Evolutionary conservation across 2,888 invertebrate genomes (phyloP), one percentile per base, ranked within the genome.

Genomic region (Ormia ochracea): DNA sequence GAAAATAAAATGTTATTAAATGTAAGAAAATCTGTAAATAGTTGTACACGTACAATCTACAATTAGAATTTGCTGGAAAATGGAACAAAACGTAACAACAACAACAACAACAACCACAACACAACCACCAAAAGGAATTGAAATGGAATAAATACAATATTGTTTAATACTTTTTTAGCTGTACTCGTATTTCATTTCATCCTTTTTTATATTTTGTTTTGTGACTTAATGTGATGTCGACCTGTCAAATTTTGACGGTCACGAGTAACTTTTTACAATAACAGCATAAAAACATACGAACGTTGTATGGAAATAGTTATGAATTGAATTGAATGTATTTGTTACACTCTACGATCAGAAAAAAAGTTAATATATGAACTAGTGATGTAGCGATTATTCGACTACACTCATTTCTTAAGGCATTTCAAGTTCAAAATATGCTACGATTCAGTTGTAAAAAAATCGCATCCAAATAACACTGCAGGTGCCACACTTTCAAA

Each of bases 201-300:
- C 9, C 23, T 7, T 43, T 26, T 33, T 23, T 31, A 19, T 36
- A 9, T 69, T 50, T 26, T 72, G 21, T 66, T 66, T 54, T 56
- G 61, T 58, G 80, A 76, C 72, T 76, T 80, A 80, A 80, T 80
- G 80, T 80, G 72, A 72, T 80, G 78, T 66, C 56, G 74, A 82
- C 84, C 85, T 87, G 87, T 87, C 87, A 87, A 87, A 86, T 73
- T 84, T 87, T 87, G 87, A 87, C 84, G 87, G 85, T 85, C 86
- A 84, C 83, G 85, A 81, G 61, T 68, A 56, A 74, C 74, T 78
- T 73, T 74, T 74, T 63, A 78, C 63, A 74, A 75, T 74, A 78
- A 75, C 63, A 63, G 31, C 48, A n/a, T 70, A 74, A 31, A 54
- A 41, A 36, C 33, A 59, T 43, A 59, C 41, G 66, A 43, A 38